Evolutionary conservation across 2,113 vertebrate genomes (phyloP).

Genomic region (Bubo scandiacus): DNA sequence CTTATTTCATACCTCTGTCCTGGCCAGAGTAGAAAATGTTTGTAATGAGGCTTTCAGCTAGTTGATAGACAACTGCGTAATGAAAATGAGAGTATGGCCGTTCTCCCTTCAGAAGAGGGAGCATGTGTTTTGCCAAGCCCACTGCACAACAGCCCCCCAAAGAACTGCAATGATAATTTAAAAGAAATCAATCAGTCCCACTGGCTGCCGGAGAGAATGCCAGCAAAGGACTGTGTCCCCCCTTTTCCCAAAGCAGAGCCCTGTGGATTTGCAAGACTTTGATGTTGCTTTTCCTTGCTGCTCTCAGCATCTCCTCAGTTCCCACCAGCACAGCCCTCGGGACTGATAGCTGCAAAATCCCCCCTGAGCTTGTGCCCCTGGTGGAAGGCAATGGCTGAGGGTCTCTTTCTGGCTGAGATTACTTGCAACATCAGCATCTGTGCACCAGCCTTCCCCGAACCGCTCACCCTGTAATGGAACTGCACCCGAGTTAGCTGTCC

Average conservation of each 20-base stretch:
- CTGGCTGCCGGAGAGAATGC: background rate
- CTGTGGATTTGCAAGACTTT: background rate
- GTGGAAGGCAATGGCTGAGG: background rate
- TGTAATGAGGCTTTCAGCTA: background rate
- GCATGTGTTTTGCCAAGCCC: background rate
- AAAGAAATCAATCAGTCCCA: background rate
- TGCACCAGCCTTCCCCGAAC: background rate
- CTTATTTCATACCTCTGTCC: background rate
- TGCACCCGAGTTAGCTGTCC: accelerated
- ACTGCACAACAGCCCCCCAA: background rate
- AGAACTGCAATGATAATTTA: background rate
- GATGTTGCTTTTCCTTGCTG: background rate
- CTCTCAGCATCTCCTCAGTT: background rate
- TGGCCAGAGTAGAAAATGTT: background rate
- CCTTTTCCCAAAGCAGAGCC: background rate
- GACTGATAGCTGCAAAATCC: background rate
- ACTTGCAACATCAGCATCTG: background rate
- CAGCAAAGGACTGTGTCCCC: background rate
- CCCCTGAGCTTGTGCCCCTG: background rate
- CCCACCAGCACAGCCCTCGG: background rate
- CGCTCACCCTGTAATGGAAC: accelerated
- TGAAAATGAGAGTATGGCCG: background rate
- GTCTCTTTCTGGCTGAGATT: background rate
- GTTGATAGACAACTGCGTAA: background rate
- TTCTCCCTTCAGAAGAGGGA: background rate